Evolutionary conservation across 2,113 vertebrate genomes (phyloP), one percentile per base, ranked within the genome.

Genomic region (Ceratotherium simum): DNA sequence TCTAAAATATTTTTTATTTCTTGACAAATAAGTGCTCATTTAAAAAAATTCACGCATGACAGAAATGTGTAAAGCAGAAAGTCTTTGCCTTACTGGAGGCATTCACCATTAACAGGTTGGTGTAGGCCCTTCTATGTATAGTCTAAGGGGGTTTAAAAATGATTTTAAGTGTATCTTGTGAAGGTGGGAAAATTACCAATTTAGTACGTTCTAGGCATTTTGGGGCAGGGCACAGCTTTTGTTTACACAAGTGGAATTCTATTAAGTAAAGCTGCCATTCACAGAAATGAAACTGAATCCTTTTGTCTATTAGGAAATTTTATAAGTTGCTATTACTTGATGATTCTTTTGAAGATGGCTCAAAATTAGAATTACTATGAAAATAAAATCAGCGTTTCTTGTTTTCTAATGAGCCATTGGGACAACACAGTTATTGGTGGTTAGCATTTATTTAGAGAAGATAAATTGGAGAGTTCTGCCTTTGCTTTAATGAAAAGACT

Each of bases 281-380:
- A 54, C n/a, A 56, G 84, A 90, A 31, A 72, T 46, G 62, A 62
- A 76, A 82, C 75, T 10, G n/a, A 90, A 31, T 90, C 90, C 10
- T 64, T 83, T 78, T 76, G 56, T 92, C 79, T 72, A 33, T 86
- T 93, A 60, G 29, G 65, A 86, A 75, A 58, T 56, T 85, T 73
- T 90, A 0, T 48, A 39, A 64, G 39, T 51, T 82, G 72, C 64
- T 58, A 10, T 85, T 97, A 69, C 31, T 56, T 72, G 27, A 69
- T 91, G 79, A 31, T 93, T 60, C 84, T 83, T 95, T 97, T 85
- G 39, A 82, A 86, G 70, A 48, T 87, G 91, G n/a, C 80, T 85
- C 54, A 65, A 64, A 67, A 73, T 79, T 54, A 90, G 85, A 79
- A 69, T 92, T 64, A 81, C 58, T 76, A 70, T 78, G 67, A 89